Base-by-base conservation (phyloP, 1,140 invertebrate species). In the Drosophila nasuta region DNA sequence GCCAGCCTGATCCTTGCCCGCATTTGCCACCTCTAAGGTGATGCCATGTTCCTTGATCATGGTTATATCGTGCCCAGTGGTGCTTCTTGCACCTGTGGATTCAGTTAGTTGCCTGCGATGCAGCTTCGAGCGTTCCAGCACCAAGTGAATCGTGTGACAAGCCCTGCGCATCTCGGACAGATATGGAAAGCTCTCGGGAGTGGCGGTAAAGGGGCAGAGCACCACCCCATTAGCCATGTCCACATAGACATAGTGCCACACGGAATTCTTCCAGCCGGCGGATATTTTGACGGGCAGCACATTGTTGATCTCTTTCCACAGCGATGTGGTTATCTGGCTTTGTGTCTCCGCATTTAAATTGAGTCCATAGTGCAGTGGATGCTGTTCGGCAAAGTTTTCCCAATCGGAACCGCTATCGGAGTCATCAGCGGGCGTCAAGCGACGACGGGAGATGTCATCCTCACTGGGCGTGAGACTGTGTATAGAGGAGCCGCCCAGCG, bases 231-330 rank as follows among this genome's bases (percentile, higher is more conserved):
- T 92, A 5, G 91, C 68, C 28, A 79, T 75, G 49, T 92, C 91
- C n/a, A 92, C 86, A 11, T 91, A 92, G 0, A 92, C 82, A 28
- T 92, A 92, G 63, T 91, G 77, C 35, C 78, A 79, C 35, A 92
- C 67, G 3, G 65, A 76, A 8, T 92, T 89, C 58, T 86, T 92
- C 87, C 90, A 92, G 5, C 91, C 91, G 5, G 86, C 76, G 7
- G 92, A 92, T 48, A 91, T 93, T 82, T 94, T 93, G 46, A 94
- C 93, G 0, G 95, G 95, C 57, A 94, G 86, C 48, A 95, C 94
- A 75, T 95, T 95, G 77, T 95, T 95, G 17, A 96, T 95, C 92
- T 96, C 96, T 73, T 95, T 95, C 69, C 96, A 93, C 64, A 96
- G 93, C 66, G 95, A 95, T 75, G 96, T 95, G 13, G 95, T 94